phyloP scores from a whole-genome alignment of 2,113 vertebrate species.

The Takifugu flavidus region DNA sequence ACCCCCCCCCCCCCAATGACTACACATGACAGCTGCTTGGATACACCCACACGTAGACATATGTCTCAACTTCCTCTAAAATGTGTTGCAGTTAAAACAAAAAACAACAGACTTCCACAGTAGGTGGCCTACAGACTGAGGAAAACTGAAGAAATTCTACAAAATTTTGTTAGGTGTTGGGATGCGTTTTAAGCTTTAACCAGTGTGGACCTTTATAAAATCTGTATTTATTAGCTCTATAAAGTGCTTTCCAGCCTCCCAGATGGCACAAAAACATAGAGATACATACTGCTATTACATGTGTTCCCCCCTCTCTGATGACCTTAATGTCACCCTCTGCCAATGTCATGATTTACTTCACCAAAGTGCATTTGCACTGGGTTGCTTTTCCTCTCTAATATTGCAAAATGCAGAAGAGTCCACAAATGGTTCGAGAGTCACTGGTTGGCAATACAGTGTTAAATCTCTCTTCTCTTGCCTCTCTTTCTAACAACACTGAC shows the following conservation, averaged over 20 bases:
- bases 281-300: slow-evolving; percentile 8
- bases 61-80: slow-evolving; percentile 15
- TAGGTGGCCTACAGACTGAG: background rate
- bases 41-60: slow-evolving; percentile 18
- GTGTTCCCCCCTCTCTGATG: slow-evolving; percentile 15
- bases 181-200: slow-evolving; percentile 24
- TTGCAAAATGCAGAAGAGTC: slow-evolving; percentile 22
- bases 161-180: slow-evolving; percentile 37
- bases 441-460: slow-evolving; percentile 4
- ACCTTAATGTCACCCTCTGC: slow-evolving; percentile 34
- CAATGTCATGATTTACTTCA: slow-evolving; percentile 18
- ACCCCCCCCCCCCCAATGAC: slow-evolving; percentile 31
- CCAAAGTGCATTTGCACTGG: slow-evolving; percentile 8
- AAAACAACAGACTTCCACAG: too few relatives aligned
- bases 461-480: background rate
- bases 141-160: background rate
- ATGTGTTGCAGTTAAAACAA: slow-evolving; percentile 27
- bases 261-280: slow-evolving; percentile 32
- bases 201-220: slow-evolving; percentile 28
- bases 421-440: slow-evolving; percentile 17
- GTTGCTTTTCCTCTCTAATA: background rate
- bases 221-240: slow-evolving; percentile 23
- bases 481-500: slow-evolving; percentile 26
- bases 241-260: slow-evolving; percentile 31
- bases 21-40: slow-evolving; percentile 44